Evolutionary conservation across 1,140 invertebrate species (phyloP).

Genomic region (Triops longicaudatus): DNA sequence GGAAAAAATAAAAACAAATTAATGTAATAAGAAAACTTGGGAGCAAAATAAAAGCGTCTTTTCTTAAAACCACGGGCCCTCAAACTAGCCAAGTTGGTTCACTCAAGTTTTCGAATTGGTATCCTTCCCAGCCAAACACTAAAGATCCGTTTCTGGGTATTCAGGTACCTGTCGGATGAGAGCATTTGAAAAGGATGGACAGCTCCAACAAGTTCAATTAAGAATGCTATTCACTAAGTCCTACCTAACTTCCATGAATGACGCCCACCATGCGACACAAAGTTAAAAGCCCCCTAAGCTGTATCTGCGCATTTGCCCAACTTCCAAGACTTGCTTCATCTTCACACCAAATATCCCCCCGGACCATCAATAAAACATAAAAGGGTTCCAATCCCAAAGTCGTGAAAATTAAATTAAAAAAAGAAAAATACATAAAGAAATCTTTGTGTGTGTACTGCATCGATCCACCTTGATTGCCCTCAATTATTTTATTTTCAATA

Average conservation of each 20-base stretch:
- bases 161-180: too few species aligned
- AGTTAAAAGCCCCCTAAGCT: too few species aligned
- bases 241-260: neutral
- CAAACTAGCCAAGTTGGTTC: neutral
- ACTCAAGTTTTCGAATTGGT: neutral
- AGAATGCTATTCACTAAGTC: neutral
- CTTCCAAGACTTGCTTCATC: too few species aligned
- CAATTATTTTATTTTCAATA: too few species aligned
- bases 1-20: neutral
- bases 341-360: too few species aligned
- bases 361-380: too few species aligned
- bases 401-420: too few species aligned
- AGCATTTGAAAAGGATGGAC: neutral
- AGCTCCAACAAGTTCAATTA: neutral
- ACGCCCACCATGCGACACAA: neutral
- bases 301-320: too few species aligned
- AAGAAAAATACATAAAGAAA: too few species aligned
- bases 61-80: neutral
- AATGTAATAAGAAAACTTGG: neutral
- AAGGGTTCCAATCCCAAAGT: too few species aligned
- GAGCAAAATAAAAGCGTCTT: neutral
- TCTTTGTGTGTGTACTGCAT: too few species aligned
- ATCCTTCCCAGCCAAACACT: neutral
- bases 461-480: too few species aligned
- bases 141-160: neutral